Conservation (phyloP, 2,113 vertebrate species). For the Embiotoca jacksoni region DNA sequence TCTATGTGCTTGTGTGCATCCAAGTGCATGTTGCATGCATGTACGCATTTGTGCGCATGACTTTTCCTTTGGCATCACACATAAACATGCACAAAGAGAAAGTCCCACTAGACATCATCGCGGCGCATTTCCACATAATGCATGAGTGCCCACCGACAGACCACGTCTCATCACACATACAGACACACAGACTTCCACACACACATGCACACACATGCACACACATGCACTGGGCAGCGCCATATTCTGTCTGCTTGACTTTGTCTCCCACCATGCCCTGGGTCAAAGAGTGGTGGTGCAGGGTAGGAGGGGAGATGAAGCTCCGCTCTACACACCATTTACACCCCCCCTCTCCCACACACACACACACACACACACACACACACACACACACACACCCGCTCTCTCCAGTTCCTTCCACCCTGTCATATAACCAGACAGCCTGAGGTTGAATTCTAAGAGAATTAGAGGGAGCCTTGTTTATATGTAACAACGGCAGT, state of each 20-base stretch:
- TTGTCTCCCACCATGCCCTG: conserved; percentile 75
- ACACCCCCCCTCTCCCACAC: conserved; percentile 32
- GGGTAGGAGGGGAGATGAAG: conserved; percentile 50
- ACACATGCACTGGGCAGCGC: conserved; percentile 17
- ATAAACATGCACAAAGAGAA: conserved; percentile 16
- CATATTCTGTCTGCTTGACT: conserved; percentile 73
- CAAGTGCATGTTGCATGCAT: conserved; percentile 51
- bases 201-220: conserved; percentile 16
- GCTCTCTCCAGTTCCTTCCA: conserved; percentile 21
- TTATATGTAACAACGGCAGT: background rate
- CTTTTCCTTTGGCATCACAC: conserved; percentile 48
- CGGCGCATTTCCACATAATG: conserved; percentile 60
- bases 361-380: background rate
- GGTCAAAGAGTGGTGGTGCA: conserved; percentile 64
- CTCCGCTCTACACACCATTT: conserved; percentile 50
- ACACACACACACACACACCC: background rate
- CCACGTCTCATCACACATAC: conserved; percentile 34
- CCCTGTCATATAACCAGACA: conserved; percentile 47
- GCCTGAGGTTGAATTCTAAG: conserved; percentile 30
- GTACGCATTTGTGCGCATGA: conserved; percentile 32
- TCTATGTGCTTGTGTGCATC: conserved; percentile 45
- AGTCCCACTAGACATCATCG: conserved; percentile 44
- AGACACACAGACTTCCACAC: conserved; percentile 6
- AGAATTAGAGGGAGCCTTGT: conserved; percentile 20
- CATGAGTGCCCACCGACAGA: conserved; percentile 59